These are phyloP conservation scores for Romanogobio albipinnatus DNA, from an alignment of 2,113 vertebrate genomes.

Conservation along the genomic window DNA sequence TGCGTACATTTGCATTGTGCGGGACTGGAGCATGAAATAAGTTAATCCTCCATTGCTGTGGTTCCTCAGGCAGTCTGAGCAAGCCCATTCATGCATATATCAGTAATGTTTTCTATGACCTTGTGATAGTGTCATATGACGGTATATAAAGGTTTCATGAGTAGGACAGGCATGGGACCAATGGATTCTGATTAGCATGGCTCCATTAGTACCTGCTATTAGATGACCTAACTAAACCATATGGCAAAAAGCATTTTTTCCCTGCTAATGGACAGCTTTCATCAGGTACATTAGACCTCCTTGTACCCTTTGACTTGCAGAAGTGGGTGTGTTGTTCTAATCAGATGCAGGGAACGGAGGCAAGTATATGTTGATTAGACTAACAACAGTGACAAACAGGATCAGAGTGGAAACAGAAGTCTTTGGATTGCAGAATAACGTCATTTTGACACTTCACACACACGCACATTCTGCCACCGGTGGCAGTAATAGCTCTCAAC, in stretches of 20 bases:
- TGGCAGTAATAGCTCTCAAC: constrained; percentile 29
- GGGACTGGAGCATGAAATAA: constrained; percentile 29
- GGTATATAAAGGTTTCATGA: not conserved
- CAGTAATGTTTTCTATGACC: constrained; percentile 14
- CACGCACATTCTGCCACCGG: not conserved
- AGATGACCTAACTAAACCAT: not conserved
- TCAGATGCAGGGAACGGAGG: not conserved
- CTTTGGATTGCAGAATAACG: not conserved
- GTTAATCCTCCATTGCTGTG: not conserved
- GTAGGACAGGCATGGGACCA: not conserved
- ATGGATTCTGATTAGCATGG: not conserved
- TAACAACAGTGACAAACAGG: not conserved
- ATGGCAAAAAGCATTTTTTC: not conserved
- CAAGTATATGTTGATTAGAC: not conserved
- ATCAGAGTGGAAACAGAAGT: not conserved
- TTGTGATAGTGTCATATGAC: not conserved
- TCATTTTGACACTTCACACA: not conserved
- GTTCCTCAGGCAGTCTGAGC: not conserved
- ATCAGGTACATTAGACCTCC: not conserved
- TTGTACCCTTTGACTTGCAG: not conserved
- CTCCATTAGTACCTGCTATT: not conserved
- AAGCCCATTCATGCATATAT: not conserved
- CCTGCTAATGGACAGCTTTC: not conserved
- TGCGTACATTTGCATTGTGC: not conserved
- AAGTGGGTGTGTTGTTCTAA: not conserved